Base-by-base conservation (phyloP, 1,140 invertebrate genomes). In the Aphidius ervi region DNA sequence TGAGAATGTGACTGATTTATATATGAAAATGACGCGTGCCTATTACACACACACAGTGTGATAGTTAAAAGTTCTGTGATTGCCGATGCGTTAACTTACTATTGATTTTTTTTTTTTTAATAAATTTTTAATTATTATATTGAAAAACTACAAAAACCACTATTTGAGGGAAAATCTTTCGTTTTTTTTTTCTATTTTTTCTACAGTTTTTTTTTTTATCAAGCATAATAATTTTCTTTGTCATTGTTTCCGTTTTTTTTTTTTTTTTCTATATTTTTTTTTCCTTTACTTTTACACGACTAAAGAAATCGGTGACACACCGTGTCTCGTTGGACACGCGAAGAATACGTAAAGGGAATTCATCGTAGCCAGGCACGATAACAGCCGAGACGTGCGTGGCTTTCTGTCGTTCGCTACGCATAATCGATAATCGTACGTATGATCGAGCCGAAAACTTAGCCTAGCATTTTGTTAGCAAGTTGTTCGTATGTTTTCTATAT, bases 51-150 rank as follows among this genome's bases (percentile, higher is more conserved):
- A 16, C 42, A 40, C 42, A 41, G 52, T 54, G 39, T 37, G 40
- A 37, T 39, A n/a, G 42, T 40, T 31, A 16, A 23, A 7, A 52
- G 31, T 42, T 42, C 52, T 72, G 67, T 70, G 70, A 72, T 70
- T 72, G 69, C 58, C 64, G 62, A 67, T 64, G 67, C 70, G 66
- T 70, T 69, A 70, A 70, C 68, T 67, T 66, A 63, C 58, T 49
- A 10, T 63, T 43, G 66, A 10, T 48, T 48, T 31, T 8, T 23
- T 23, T 31, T 49, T 16, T 23, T 23, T 7, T 49, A 23, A 23
- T 9, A 23, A 49, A 49, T 23, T 23, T 49, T 6, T 9, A 5
- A 16, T 23, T 23, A 49, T 23, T 49, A 20, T 49, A 23, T n/a
- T n/a, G 9, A 9, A 48, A 48, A 48, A 48, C 6, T 48, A 48